Conservation (phyloP, 2,888 invertebrate species). For the Eilema caniola region DNA sequence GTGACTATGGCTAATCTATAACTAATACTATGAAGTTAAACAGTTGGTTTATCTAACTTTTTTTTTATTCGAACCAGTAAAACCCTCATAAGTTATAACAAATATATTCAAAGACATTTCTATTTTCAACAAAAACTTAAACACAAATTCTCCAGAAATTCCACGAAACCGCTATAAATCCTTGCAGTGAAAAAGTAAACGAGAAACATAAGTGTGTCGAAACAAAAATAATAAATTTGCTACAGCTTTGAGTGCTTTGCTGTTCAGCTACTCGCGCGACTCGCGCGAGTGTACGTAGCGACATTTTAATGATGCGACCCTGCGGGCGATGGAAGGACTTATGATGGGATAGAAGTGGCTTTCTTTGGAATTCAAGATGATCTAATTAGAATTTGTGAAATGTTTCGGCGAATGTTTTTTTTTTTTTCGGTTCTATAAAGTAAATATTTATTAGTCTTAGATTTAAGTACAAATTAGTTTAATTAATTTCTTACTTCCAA, state of each 20-base stretch:
- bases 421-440: not conserved
- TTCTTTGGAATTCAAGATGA: not conserved
- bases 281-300: conserved; percentile 45
- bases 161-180: conserved; percentile 22
- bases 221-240: conserved; percentile 51
- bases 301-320: conserved; percentile 57
- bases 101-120: not conserved
- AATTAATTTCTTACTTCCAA: too few species aligned
- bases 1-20: not conserved
- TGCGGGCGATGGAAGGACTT: conserved; percentile 22
- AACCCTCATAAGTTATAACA: not conserved
- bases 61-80: too few species aligned
- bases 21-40: too few species aligned
- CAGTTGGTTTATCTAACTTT: too few species aligned
- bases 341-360: conserved; percentile 28
- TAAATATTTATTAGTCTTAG: too few species aligned
- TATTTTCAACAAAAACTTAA: not conserved
- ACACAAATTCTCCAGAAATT: not conserved
- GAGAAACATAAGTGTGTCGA: conserved; percentile 43
- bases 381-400: not conserved
- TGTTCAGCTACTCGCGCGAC: conserved; percentile 53
- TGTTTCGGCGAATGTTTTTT: not conserved
- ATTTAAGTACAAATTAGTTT: too few species aligned
- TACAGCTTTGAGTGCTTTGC: conserved; percentile 41
- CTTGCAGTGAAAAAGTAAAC: conserved; percentile 37